These are phyloP conservation scores for Luehdorfia chinensis DNA, from an alignment of 1,140 invertebrate species.

Conservation along the genomic window DNA sequence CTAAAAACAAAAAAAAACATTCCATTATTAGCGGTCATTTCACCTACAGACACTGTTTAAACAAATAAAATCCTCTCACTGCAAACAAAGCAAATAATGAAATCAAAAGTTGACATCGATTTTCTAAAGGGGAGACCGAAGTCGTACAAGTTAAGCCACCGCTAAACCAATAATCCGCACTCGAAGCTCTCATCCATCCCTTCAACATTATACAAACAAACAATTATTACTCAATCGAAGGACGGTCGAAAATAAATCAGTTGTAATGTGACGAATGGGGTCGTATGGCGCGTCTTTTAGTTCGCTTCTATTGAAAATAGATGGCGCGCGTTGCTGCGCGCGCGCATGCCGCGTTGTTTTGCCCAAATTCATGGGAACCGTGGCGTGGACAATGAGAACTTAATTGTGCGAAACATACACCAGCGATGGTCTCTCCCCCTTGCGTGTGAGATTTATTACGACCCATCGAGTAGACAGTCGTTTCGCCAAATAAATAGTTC, in stretches of 20 bases:
- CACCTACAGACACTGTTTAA: no score
- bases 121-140: slow-evolving; percentile 20
- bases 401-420: slow-evolving; percentile 72
- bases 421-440: slow-evolving; percentile 52
- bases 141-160: slow-evolving; percentile 26
- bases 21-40: no score
- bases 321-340: slow-evolving; percentile 47
- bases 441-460: slow-evolving; percentile 51
- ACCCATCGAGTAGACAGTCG: slow-evolving; percentile 1
- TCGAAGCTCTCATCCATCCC: slow-evolving; percentile 46
- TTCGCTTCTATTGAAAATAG: slow-evolving; percentile 45
- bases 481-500: slow-evolving; percentile 54
- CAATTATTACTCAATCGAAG: slow-evolving; percentile 70
- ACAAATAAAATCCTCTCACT: not conserved
- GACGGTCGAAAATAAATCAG: slow-evolving; percentile 65
- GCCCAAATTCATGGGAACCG: slow-evolving; percentile 70
- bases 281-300: slow-evolving; percentile 56
- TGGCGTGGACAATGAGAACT: slow-evolving; percentile 59
- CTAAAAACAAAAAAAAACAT: no score
- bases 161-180: slow-evolving; percentile 57
- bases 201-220: slow-evolving; percentile 62
- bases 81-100: slow-evolving; percentile 10
- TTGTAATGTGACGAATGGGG: slow-evolving; percentile 42
- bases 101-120: slow-evolving; percentile 11
- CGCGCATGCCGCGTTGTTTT: slow-evolving; percentile 52